Conservation (phyloP, 2,888 invertebrate species). For the Ichneumoninae sp. region DNA sequence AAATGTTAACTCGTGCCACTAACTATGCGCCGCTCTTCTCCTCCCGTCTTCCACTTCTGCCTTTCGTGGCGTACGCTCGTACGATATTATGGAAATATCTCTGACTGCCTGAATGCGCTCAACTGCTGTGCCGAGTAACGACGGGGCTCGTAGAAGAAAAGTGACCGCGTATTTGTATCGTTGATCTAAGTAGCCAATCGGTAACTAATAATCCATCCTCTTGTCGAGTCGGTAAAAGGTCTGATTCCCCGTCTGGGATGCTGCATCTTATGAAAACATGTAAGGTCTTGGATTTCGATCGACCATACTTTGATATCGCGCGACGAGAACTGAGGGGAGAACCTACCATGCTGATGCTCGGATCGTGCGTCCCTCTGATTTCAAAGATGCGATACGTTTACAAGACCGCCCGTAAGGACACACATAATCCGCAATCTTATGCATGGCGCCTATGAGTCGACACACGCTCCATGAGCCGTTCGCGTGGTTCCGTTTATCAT, state of each 20-base stretch:
- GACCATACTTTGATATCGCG: background rate
- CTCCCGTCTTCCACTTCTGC: constrained; percentile 45
- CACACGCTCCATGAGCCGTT: constrained; percentile 1
- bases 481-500: constrained; percentile 64
- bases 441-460: constrained; percentile 48
- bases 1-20: constrained; percentile 81
- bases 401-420: constrained; percentile 8
- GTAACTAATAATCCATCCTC: constrained; percentile 73
- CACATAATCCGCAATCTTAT: constrained; percentile 34
- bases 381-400: constrained; percentile 10
- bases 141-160: constrained; percentile 69
- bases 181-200: constrained; percentile 69
- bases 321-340: background rate
- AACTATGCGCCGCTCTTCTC: constrained; percentile 77
- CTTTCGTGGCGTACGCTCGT: constrained; percentile 50
- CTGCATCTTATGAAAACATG: background rate
- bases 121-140: constrained; percentile 58
- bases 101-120: constrained; percentile 30
- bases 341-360: background rate
- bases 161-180: constrained; percentile 75
- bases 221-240: background rate
- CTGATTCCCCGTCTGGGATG: background rate
- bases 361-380: background rate
- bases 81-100: constrained; percentile 67
- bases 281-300: background rate